phyloP scores from a whole-genome alignment of 2,797 vertebrate species.

The Taenioides sp. region DNA sequence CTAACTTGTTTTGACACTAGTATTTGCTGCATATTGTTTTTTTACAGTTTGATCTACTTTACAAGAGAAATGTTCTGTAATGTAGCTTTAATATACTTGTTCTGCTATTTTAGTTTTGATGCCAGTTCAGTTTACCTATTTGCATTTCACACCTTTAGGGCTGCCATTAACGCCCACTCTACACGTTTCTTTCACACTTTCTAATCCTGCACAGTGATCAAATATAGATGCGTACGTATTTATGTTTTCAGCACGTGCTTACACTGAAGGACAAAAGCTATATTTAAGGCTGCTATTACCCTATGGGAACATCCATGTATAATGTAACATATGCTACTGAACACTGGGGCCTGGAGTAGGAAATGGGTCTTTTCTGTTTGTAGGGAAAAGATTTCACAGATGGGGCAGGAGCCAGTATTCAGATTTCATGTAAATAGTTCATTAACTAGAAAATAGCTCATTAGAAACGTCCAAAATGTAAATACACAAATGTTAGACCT shows the following conservation, averaged over 20 bases:
- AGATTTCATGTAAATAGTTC: not conserved
- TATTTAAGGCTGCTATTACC: not conserved
- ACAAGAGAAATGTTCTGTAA: too few species aligned
- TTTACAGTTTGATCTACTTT: too few species aligned
- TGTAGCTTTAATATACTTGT: too few species aligned
- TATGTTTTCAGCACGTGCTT: not conserved
- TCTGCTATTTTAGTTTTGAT: too few species aligned
- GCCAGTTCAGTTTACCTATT: too few species aligned
- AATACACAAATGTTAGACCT: not conserved
- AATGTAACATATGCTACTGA: not conserved
- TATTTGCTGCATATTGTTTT: too few species aligned
- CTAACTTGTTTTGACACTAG: too few species aligned
- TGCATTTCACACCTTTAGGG: too few species aligned
- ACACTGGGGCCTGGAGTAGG: not conserved
- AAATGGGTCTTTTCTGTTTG: not conserved
- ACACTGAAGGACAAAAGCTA: conserved; percentile 5
- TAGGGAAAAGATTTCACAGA: not conserved
- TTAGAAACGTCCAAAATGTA: not conserved
- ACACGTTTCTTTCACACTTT: not conserved
- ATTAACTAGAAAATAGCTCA: not conserved
- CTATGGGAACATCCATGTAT: not conserved
- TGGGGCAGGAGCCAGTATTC: not conserved
- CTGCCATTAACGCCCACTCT: too few species aligned
- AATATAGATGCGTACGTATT: not conserved
- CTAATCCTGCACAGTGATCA: not conserved